These are phyloP conservation scores for Micoletzkya japonica DNA, from an alignment of 2,888 invertebrate species.

Conservation along the genomic window DNA sequence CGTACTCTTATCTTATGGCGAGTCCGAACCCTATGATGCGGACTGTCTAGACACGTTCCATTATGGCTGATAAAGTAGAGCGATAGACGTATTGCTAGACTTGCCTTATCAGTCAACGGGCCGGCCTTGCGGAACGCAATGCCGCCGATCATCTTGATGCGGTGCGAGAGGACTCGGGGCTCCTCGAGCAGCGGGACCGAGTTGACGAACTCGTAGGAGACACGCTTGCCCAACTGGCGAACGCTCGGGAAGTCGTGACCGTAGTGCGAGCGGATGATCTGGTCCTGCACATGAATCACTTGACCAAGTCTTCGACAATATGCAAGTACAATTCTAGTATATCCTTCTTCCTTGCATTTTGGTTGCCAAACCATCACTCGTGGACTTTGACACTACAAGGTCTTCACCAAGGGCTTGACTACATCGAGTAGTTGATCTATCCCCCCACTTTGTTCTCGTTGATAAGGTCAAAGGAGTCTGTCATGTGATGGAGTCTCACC, in stretches of 20 bases:
- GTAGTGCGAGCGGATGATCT: background rate
- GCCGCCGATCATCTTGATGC: constrained; percentile 22
- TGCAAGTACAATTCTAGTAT: no score
- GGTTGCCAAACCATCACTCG: background rate
- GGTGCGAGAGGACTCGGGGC: background rate
- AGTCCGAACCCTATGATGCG: background rate
- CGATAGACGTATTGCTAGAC: background rate
- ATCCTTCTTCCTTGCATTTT: background rate
- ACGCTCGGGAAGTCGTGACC: constrained; percentile 11
- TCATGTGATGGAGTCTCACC: no score
- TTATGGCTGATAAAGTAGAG: background rate
- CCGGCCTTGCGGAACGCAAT: constrained; percentile 1
- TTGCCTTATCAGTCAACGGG: background rate
- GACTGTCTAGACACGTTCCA: no score
- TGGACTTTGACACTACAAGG: background rate
- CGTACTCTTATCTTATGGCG: background rate
- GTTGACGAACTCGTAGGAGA: constrained; percentile 22
- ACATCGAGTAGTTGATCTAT: background rate
- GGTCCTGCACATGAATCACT: constrained; percentile 13
- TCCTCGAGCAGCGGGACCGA: constrained; percentile 2
- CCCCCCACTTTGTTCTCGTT: no score
- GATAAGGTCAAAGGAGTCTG: no score
- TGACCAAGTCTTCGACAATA: no score
- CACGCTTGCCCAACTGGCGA: background rate
- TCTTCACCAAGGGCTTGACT: background rate